These are phyloP conservation scores for Hylomyscus alleni DNA, from an alignment of 2,797 vertebrate genomes.

Conservation along the genomic window DNA sequence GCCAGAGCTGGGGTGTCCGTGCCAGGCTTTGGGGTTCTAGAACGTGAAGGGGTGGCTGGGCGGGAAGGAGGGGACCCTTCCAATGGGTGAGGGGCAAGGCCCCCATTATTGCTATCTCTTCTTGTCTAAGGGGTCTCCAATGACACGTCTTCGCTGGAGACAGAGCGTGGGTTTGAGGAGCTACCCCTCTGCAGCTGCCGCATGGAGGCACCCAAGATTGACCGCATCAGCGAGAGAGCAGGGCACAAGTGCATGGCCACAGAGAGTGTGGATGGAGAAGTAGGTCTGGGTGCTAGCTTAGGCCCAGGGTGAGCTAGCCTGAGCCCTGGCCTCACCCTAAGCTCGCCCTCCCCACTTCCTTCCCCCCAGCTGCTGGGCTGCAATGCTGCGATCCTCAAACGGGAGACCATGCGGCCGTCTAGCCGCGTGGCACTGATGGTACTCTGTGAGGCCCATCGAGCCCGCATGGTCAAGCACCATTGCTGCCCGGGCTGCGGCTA, in stretches of 20 bases:
- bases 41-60: neutral
- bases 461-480: slow-evolving; percentile 97
- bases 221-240: slow-evolving; percentile 90
- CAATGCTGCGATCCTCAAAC: slow-evolving; percentile 92
- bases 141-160: slow-evolving; percentile 94
- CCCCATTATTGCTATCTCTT: neutral
- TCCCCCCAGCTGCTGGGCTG: slow-evolving; percentile 92
- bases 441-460: slow-evolving; percentile 94
- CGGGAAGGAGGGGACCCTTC: neutral
- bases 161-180: slow-evolving; percentile 93
- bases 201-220: slow-evolving; percentile 96
- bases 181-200: slow-evolving; percentile 96
- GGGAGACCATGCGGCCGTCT: slow-evolving; percentile 96
- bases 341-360: fast-evolving
- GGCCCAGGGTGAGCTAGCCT: fast-evolving
- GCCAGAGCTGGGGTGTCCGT: neutral
- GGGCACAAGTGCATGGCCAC: slow-evolving; percentile 95
- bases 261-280: slow-evolving; percentile 95
- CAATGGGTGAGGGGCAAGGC: neutral
- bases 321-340: neutral
- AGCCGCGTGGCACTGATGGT: slow-evolving; percentile 96
- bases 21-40: slow-evolving; percentile 56
- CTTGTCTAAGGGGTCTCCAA: slow-evolving; percentile 87
- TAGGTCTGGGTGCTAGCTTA: slow-evolving; percentile 63
- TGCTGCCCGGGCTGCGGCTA: slow-evolving; percentile 97